A percentile compares a stretch with the other conserved stretches of the same genome.
These are phyloP conservation scores for Dryomyza anilis DNA, from an alignment of 2,888 invertebrate genomes.

Conservation along the genomic window DNA sequence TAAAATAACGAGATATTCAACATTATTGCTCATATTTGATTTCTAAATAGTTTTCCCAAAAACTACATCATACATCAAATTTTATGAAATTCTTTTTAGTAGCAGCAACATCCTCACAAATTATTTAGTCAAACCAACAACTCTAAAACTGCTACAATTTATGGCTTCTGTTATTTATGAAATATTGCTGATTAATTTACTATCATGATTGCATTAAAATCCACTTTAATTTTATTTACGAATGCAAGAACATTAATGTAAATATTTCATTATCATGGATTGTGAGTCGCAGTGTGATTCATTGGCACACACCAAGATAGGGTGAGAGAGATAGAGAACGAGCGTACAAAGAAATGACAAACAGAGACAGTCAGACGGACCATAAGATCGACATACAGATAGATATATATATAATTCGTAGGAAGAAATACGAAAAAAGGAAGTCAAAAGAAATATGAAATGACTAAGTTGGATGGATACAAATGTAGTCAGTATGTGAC, in stretches of 20 bases:
- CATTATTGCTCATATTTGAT: no score
- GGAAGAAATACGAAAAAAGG: no score
- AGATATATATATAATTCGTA: not conserved
- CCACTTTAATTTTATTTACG: slow-evolving; percentile 15
- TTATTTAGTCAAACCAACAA: no score
- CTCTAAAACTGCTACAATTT: no score
- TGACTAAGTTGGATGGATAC: no score
- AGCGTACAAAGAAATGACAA: not conserved
- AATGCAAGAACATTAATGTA: slow-evolving; percentile 2
- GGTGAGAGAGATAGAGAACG: not conserved
- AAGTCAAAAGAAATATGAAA: no score
- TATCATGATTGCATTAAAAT: slow-evolving; percentile 17
- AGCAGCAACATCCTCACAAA: no score
- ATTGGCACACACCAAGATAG: not conserved
- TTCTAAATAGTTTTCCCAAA: no score
- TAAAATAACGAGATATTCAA: no score
- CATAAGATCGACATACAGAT: not conserved
- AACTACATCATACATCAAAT: no score
- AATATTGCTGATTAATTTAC: not conserved
- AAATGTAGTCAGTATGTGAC: no score
- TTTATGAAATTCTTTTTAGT: no score
- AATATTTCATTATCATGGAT: not conserved
- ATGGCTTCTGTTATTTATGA: not conserved
- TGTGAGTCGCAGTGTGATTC: not conserved
- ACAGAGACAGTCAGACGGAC: not conserved